Conservation (phyloP, 1,140 invertebrate species). For the Bombyx mandarina region DNA sequence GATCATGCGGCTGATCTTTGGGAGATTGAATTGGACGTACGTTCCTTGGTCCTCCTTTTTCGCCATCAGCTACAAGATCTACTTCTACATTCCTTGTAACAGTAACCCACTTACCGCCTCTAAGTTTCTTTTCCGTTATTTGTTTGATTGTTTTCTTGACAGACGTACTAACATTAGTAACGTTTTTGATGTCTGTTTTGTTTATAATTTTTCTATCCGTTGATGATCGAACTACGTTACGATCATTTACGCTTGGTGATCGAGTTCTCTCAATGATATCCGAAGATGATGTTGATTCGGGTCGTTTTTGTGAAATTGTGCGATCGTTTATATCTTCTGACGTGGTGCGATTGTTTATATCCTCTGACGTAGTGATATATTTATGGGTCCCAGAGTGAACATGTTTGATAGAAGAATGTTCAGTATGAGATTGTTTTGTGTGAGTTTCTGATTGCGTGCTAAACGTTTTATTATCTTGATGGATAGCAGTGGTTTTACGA, state of each 20-base stretch:
- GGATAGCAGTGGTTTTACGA: slow-evolving; percentile 13
- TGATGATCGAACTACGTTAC: slow-evolving; percentile 21
- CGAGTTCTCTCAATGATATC: slow-evolving; percentile 13
- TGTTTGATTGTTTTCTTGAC: slow-evolving; percentile 55
- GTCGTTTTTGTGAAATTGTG: slow-evolving; percentile 15
- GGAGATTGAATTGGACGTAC: background rate
- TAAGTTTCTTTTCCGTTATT: slow-evolving; percentile 59
- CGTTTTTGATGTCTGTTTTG: slow-evolving; percentile 34
- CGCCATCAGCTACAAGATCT: slow-evolving; percentile 23
- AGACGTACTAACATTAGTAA: slow-evolving; percentile 36
- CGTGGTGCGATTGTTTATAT: slow-evolving; percentile 20
- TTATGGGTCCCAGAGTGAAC: slow-evolving; percentile 23
- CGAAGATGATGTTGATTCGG: slow-evolving; percentile 15
- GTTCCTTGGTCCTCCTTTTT: slow-evolving; percentile 9
- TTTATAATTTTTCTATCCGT: slow-evolving; percentile 30
- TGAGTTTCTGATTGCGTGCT: slow-evolving; percentile 21
- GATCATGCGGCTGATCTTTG: slow-evolving; percentile 16
- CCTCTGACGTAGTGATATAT: slow-evolving; percentile 1
- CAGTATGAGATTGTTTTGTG: slow-evolving; percentile 23
- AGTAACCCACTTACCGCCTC: slow-evolving; percentile 55
- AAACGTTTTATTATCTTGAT: slow-evolving; percentile 18
- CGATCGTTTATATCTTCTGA: slow-evolving; percentile 25
- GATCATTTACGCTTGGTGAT: slow-evolving; percentile 14
- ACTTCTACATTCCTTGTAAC: slow-evolving; percentile 57
- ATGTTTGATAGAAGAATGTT: slow-evolving; percentile 30